Base-by-base conservation (phyloP, 2,888 invertebrate species). In the Ectemnius continuus region DNA sequence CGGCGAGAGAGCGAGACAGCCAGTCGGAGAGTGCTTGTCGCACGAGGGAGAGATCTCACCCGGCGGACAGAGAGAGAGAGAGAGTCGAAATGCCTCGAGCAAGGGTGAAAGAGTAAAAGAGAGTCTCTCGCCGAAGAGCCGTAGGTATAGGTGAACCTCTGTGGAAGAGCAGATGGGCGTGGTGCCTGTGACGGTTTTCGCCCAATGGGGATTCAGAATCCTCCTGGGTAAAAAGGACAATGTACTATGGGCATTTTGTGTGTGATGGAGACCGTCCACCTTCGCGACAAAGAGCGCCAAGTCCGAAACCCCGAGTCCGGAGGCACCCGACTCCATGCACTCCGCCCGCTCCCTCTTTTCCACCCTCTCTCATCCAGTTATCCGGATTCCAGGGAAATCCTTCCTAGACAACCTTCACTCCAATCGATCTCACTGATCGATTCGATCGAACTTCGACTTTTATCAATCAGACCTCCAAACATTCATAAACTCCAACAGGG, bases 141-240 rank as follows among this genome's bases (percentile, higher is more conserved):
- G 72, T 80, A 76, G 82, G 83, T 84, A 79, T 83, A 79, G 84
- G 86, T 83, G 84, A 82, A 68, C 62, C 71, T 81, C 78, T 84
- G 79, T 83, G 82, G 86, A 84, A 80, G 80, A 82, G 82, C 77
- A 81, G 81, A 86, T 88, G 85, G 88, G 87, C 87, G 88, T 88
- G 88, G 87, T 87, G 84, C 84, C 87, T 83, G 87, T 85, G 87
- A 84, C 85, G 82, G 89, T 85, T 88, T 87, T 86, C 88, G 85
- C 80, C 91, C 91, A 91, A 91, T 90, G 82, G 87, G 86, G 84
- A 86, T 86, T 81, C 84, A 85, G 86, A 83, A 86, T 87, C 86
- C 86, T 85, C 83, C 85, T 83, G 85, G 86, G 84, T 86, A 85
- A 88, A 36, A 88, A 89, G 89, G 89, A 88, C 89, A 89, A 89